Evolutionary conservation across 2,113 vertebrate genomes (phyloP), one percentile per base, ranked within the genome.

Genomic region (Phrynocephalus versicolor): DNA sequence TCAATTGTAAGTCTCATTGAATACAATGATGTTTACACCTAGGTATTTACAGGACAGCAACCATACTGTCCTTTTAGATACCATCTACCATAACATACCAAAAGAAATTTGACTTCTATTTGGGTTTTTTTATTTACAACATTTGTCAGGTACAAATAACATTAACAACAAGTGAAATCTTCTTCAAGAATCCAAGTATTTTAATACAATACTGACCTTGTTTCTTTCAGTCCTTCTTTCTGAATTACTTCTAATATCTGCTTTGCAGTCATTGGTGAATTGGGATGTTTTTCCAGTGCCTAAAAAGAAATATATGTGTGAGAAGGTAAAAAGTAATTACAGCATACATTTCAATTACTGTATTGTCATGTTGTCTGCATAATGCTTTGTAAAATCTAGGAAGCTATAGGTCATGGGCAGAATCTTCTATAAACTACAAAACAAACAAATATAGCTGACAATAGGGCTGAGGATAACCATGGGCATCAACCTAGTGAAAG

Each of bases 171-270:
- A 83, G 57, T 65, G 51, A 65, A 87, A 88, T 55, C 14, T 64
- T 35, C 30, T 10, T 23, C 39, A 9, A 12, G 14, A 30, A 55
- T 85, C 6, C 5, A 35, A 60, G 23, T 21, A 45, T 35, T 72
- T 39, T 62, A 86, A 55, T 64, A 90, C 30, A 91, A 89, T 91
- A 96, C 97, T 94, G 90, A 97, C 97, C 97, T 97, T 96, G 96
- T 97, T 96, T 97, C 97, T 95, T 97, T 97, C 94, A 97, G 94
- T 51, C 97, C 97, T 96, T 97, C 97, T 94, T 97, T 97, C 94
- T 97, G 97, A 96, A 97, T 97, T 90, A 97, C 97, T 96, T 97
- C 97, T 95, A 97, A 84, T 95, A 97, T 97, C 95, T 97, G 97
- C 91, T 97, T 97, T 95, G 97, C 97, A 88, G 97, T 97, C 97